Evolutionary conservation across 2,113 vertebrate genomes (phyloP).

Genomic region (Tapirus terrestris): DNA sequence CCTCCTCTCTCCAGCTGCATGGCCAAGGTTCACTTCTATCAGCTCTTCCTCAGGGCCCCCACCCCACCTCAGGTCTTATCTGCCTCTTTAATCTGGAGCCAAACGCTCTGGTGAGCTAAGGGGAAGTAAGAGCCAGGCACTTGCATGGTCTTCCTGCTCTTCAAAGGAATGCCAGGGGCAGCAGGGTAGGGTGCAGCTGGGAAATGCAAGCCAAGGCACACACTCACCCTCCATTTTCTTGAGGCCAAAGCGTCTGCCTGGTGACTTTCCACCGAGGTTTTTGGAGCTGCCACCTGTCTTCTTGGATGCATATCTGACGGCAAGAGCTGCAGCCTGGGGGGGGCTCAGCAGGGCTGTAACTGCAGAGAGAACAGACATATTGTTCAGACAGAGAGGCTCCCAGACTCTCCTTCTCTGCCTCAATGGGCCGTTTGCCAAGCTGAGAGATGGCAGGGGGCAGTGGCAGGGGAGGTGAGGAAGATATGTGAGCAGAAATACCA

Average conservation of each 20-base stretch:
- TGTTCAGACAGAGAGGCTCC: not conserved
- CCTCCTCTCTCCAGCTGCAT: not conserved
- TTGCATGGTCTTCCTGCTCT: not conserved
- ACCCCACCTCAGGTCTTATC: not conserved
- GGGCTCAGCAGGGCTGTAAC: conserved; percentile 73
- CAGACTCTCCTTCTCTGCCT: not conserved
- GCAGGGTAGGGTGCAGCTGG: not conserved
- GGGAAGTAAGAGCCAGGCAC: not conserved
- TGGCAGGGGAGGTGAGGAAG: not conserved
- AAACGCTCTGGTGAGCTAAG: not conserved
- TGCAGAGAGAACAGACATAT: conserved; percentile 3
- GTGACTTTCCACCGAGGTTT: conserved; percentile 93
- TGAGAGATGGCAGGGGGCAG: not conserved
- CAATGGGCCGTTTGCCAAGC: not conserved
- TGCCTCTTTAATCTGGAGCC: not conserved
- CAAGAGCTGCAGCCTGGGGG: conserved; percentile 70
- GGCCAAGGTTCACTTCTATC: not conserved
- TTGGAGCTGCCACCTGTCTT: conserved; percentile 92
- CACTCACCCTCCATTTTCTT: conserved; percentile 93
- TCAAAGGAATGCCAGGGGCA: not conserved
- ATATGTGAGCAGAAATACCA: not conserved
- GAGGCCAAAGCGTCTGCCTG: conserved; percentile 91
- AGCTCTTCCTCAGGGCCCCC: not conserved
- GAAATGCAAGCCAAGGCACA: not conserved
- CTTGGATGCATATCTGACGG: conserved; percentile 92